phyloP scores from a whole-genome alignment of 2,797 vertebrate genomes.

The Tragelaphus oryx region DNA sequence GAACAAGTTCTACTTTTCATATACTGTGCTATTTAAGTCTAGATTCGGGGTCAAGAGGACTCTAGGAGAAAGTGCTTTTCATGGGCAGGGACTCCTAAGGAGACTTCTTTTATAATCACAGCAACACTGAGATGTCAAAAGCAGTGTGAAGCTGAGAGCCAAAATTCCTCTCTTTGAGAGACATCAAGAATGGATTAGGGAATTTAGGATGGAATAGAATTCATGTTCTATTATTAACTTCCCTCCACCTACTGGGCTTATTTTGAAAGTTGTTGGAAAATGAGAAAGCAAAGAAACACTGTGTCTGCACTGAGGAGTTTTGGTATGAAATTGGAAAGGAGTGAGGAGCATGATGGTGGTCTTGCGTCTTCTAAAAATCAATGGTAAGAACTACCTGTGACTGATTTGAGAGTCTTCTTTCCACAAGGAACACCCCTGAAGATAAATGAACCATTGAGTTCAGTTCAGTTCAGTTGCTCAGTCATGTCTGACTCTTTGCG shows the following conservation, averaged over 20 bases:
- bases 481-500: not conserved
- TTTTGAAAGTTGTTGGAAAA: not conserved
- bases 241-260: not conserved
- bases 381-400: not conserved
- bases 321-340: not conserved
- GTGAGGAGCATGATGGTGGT: no score
- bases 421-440: no score
- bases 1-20: not conserved
- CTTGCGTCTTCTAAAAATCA: not conserved
- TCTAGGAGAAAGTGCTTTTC: accelerated
- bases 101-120: not conserved
- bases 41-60: accelerated
- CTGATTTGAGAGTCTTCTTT: not conserved
- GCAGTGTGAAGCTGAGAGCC: not conserved
- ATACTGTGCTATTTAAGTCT: not conserved
- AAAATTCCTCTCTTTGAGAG: no score
- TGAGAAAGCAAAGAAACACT: not conserved
- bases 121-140: not conserved
- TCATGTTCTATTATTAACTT: not conserved
- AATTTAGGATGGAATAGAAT: not conserved
- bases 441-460: not conserved
- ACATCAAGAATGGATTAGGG: not conserved
- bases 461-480: not conserved
- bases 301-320: not conserved
- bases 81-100: accelerated